These are phyloP conservation scores for Ptychoptera contaminata DNA, from an alignment of 2,888 invertebrate species.

Conservation along the genomic window DNA sequence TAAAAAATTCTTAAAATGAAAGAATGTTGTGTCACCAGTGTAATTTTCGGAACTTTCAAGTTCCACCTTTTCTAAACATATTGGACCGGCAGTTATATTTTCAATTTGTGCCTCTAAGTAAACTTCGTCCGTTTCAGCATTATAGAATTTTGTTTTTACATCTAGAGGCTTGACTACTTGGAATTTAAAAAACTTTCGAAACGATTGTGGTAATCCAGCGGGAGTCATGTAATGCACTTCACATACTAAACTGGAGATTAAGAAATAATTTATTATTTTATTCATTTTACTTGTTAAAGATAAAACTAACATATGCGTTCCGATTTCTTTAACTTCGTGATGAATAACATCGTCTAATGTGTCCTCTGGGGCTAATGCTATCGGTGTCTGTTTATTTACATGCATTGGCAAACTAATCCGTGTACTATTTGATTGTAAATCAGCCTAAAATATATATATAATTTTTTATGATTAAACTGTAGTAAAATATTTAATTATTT, in stretches of 20 bases:
- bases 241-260: conserved; percentile 65
- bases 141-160: conserved; percentile 97
- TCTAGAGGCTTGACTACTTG: conserved; percentile 94
- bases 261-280: conserved; percentile 4
- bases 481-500: no score
- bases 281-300: conserved; percentile 1
- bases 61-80: conserved; percentile 86
- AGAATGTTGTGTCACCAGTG: conserved; percentile 34
- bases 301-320: conserved; percentile 74
- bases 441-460: conserved; percentile 62
- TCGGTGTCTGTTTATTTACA: conserved; percentile 43
- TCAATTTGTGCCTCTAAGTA: conserved; percentile 66
- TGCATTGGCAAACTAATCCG: conserved; percentile 66
- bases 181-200: conserved; percentile 96
- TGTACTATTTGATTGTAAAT: conserved; percentile 85
- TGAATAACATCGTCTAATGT: conserved; percentile 91
- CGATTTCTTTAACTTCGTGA: conserved; percentile 98
- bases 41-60: conserved; percentile 87
- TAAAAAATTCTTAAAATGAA: conserved; percentile 1
- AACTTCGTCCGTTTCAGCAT: conserved; percentile 71
- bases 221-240: conserved; percentile 82
- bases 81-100: conserved; percentile 85
- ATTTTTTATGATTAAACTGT: no score
- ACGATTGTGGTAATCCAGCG: conserved; percentile 60
- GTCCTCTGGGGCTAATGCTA: conserved; percentile 54